These are phyloP conservation scores for Aradophagus sp. DNA, from an alignment of 1,140 invertebrate genomes.

Conservation along the genomic window DNA sequence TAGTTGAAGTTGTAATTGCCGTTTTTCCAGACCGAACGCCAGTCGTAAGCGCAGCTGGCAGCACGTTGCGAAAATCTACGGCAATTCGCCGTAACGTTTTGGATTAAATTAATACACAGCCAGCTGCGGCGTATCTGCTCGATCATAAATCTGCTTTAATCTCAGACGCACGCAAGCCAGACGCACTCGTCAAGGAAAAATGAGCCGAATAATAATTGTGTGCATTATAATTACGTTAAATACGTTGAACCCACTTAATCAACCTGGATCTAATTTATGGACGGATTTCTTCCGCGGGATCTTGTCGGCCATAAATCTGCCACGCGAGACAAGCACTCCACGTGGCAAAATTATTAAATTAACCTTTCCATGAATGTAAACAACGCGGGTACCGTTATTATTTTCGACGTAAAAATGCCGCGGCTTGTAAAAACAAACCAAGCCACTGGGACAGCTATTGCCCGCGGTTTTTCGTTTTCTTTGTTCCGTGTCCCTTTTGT, in stretches of 20 bases:
- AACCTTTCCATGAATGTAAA: conserved; percentile 7
- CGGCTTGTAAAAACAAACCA: too few species aligned
- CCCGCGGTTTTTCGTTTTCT: too few species aligned
- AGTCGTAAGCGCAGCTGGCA: conserved; percentile 68
- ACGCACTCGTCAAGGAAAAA: conserved; percentile 57
- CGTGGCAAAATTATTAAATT: conserved; percentile 9
- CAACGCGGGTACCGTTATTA: conserved; percentile 3
- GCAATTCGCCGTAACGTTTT: conserved; percentile 58
- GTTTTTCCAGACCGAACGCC: conserved; percentile 76
- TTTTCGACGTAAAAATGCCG: conserved; percentile 14
- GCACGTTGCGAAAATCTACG: conserved; percentile 44
- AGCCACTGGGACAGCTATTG: too few species aligned
- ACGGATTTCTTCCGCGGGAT: too few species aligned
- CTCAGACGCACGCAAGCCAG: conserved; percentile 54
- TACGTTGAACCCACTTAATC: conserved; percentile 17
- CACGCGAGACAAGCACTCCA: not conserved
- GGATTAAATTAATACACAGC: conserved; percentile 65
- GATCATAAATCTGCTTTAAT: conserved; percentile 66
- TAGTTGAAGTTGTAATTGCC: conserved; percentile 23
- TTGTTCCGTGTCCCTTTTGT: too few species aligned
- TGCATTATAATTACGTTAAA: conserved; percentile 27
- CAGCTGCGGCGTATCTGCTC: conserved; percentile 59
- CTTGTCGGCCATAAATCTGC: too few species aligned
- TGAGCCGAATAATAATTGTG: conserved; percentile 31
- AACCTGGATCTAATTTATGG: conserved; percentile 8